These are phyloP conservation scores for Notodonta ziczac DNA, from an alignment of 2,888 invertebrate genomes.

Conservation along the genomic window DNA sequence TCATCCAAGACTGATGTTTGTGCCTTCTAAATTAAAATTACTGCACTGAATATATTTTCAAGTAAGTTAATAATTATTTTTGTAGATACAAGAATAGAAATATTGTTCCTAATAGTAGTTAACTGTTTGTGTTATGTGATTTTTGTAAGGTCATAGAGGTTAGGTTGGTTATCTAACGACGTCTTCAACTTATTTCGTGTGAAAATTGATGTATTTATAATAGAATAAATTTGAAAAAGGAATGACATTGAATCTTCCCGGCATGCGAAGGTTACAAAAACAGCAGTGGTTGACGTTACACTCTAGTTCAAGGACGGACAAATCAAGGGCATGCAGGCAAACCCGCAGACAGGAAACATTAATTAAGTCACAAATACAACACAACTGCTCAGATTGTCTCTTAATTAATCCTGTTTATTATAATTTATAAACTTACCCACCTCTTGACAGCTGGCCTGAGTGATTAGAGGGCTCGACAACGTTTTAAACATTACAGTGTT, in stretches of 20 bases:
- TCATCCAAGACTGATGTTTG: slow-evolving; percentile 44
- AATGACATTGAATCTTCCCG: slow-evolving; percentile 25
- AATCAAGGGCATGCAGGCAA: slow-evolving; percentile 63
- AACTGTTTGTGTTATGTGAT: slow-evolving; percentile 11
- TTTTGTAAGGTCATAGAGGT: slow-evolving; percentile 65
- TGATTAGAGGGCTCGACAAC: slow-evolving; percentile 85
- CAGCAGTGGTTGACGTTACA: slow-evolving; percentile 50
- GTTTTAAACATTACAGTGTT: slow-evolving; percentile 86
- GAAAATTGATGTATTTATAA: not conserved
- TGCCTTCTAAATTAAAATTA: not conserved
- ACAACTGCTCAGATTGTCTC: slow-evolving; percentile 16
- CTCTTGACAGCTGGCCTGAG: slow-evolving; percentile 90
- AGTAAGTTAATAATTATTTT: not conserved
- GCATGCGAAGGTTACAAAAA: slow-evolving; percentile 45
- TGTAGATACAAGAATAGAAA: not conserved
- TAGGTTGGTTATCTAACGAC: slow-evolving; percentile 69
- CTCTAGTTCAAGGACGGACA: slow-evolving; percentile 72
- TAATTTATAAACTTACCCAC: slow-evolving; percentile 87
- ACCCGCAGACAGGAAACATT: slow-evolving; percentile 18
- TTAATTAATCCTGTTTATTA: slow-evolving; percentile 22
- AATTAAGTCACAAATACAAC: slow-evolving; percentile 15
- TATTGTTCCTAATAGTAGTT: not conserved
- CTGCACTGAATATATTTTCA: slow-evolving; percentile 10
- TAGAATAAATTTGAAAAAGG: slow-evolving; percentile 6
- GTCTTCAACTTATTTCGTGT: slow-evolving; percentile 12